These are phyloP conservation scores for Axis porcinus DNA, from an alignment of 2,113 vertebrate species.

Conservation along the genomic window DNA sequence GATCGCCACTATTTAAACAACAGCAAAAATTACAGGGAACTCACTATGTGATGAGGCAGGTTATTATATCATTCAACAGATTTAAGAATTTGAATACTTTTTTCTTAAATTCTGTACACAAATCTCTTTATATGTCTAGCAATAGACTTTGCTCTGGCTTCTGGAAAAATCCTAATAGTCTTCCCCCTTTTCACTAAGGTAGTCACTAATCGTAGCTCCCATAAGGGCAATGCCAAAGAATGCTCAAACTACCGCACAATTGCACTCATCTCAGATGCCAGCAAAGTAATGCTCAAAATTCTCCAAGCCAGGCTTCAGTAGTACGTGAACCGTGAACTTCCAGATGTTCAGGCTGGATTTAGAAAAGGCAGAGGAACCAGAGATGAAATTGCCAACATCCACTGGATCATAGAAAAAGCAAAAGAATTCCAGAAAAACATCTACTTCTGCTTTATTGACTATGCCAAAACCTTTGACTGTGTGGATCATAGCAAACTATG, in stretches of 20 bases:
- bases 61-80: not conserved
- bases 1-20: not conserved
- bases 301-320: not conserved
- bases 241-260: not conserved
- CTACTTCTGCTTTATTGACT: not conserved
- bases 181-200: not conserved
- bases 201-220: not conserved
- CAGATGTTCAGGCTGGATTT: not conserved
- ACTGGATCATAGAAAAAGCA: not conserved
- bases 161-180: not conserved
- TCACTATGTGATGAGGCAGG: not conserved
- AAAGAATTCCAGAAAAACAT: not conserved
- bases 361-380: not conserved
- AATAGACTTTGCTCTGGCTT: not conserved
- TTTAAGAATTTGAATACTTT: not conserved
- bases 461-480: not conserved
- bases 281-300: not conserved
- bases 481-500: not conserved
- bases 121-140: not conserved
- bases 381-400: not conserved
- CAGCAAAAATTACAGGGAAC: not conserved
- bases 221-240: not conserved
- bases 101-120: not conserved
- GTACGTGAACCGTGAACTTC: not conserved
- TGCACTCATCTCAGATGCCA: not conserved